Evolutionary conservation across 1,140 invertebrate genomes (phyloP).

Genomic region (Apis mellifera): Amel_HAv3.1 CM009931.2:9448001-9448500

Average conservation of each 20-base stretch:
- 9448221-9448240: constrained; percentile 25
- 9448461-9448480: no score
- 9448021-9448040: no score
- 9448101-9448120: not conserved
- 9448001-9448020: no score
- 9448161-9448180: not conserved
- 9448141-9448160: constrained; percentile 5
- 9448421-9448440: no score
- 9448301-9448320: not conserved
- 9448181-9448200: constrained; percentile 21
- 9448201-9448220: constrained; percentile 46
- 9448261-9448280: not conserved
- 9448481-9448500: no score
- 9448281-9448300: constrained; percentile 26
- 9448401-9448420: no score
- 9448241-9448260: constrained; percentile 18
- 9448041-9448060: no score
- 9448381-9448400: no score
- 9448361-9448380: no score
- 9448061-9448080: no score
- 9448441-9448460: no score
- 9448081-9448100: no score
- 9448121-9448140: constrained; percentile 22
- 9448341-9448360: constrained; percentile 1
- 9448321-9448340: not conserved